Conservation (phyloP, 2,888 invertebrate species). For the Polyommatus iphigenia region DNA sequence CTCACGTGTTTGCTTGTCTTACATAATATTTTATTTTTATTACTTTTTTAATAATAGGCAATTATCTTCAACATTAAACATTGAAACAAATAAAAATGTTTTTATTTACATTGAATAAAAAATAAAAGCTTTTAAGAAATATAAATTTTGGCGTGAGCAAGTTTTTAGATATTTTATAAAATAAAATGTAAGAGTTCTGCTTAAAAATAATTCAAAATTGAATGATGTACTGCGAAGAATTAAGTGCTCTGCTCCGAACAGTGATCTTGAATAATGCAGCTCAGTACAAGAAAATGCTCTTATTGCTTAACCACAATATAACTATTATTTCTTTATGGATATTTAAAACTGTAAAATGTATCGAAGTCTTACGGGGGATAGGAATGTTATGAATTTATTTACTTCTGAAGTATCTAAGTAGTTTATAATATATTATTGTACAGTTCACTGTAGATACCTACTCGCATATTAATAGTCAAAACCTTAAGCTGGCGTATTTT, state of each 20-base stretch:
- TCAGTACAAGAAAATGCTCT: constrained; percentile 46
- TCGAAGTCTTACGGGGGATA: constrained; percentile 32
- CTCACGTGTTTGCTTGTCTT: not conserved
- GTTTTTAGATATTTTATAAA: not conserved
- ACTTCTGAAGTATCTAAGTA: not conserved
- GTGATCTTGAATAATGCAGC: constrained; percentile 46
- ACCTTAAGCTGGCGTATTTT: not conserved
- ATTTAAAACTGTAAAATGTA: constrained; percentile 29
- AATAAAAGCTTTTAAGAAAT: not conserved
- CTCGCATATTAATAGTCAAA: not conserved
- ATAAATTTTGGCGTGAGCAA: not conserved
- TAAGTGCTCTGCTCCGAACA: constrained; percentile 37
- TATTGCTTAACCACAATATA: constrained; percentile 34
- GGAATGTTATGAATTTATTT: not conserved
- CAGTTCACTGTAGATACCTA: not conserved
- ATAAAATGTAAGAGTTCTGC: constrained; percentile 14
- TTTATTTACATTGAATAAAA: not conserved
- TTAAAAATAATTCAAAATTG: constrained; percentile 24
- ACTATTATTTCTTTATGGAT: not conserved
- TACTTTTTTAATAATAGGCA: not conserved
- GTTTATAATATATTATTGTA: not conserved
- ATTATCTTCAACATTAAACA: too few relatives aligned
- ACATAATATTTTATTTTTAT: not conserved
- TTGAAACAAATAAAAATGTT: not conserved
- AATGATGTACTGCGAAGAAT: constrained; percentile 35